These are phyloP conservation scores for Perizoma affinitatum DNA, from an alignment of 2,888 invertebrate species.

Conservation along the genomic window DNA sequence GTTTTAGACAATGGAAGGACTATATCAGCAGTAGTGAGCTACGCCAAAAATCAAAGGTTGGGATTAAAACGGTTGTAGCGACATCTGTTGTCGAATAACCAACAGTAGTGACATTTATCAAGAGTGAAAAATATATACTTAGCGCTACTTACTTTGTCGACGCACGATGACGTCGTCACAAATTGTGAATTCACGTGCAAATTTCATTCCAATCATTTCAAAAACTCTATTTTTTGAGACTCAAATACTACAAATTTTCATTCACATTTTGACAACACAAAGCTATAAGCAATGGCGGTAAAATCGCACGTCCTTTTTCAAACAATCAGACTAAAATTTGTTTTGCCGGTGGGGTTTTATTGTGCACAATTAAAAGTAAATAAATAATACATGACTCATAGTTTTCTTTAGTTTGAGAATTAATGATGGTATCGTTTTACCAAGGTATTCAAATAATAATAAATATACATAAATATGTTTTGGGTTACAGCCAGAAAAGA, in stretches of 20 bases:
- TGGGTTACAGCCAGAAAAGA: too few species aligned
- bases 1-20: too few species aligned
- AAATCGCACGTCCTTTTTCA: conserved; percentile 20
- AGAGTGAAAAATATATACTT: conserved; percentile 14
- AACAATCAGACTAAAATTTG: neutral
- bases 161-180: conserved; percentile 14
- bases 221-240: conserved; percentile 9
- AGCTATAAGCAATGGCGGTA: conserved; percentile 25
- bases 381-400: too few species aligned
- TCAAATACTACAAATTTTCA: conserved; percentile 26
- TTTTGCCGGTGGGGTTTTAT: too few species aligned
- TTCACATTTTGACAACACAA: conserved; percentile 33
- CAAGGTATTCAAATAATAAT: too few species aligned
- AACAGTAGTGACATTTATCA: conserved; percentile 40
- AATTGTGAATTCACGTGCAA: conserved; percentile 26
- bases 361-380: too few species aligned
- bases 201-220: conserved; percentile 22
- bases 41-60: conserved; percentile 12
- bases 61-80: conserved; percentile 24
- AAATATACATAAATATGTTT: too few species aligned
- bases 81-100: conserved; percentile 38
- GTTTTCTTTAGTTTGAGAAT: too few species aligned
- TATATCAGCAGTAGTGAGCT: conserved; percentile 1
- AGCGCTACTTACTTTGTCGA: conserved; percentile 37
- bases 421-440: too few species aligned